phyloP scores from a whole-genome alignment of 2,113 vertebrate species.

The Pachyramphus minor region DNA sequence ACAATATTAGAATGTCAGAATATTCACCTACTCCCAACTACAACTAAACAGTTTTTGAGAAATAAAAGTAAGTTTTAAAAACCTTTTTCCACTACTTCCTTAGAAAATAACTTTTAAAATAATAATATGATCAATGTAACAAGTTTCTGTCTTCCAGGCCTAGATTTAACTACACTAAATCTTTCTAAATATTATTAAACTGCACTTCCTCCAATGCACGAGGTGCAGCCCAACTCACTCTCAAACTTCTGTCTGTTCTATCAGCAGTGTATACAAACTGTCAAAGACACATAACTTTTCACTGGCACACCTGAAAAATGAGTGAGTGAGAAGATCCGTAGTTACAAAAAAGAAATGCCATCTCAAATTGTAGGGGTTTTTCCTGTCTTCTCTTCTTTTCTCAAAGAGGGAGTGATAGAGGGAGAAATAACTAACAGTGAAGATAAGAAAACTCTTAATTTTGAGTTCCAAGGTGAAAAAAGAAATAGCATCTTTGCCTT shows the following conservation, averaged over 20 bases:
- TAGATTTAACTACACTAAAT: background rate
- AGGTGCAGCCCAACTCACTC: background rate
- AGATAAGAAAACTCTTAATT: background rate
- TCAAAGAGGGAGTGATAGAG: background rate
- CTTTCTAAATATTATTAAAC: background rate
- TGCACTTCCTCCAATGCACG: fast-evolving
- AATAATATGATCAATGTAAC: background rate
- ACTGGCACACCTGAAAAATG: background rate
- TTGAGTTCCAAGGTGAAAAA: background rate
- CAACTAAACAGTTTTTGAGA: background rate
- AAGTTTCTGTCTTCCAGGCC: background rate
- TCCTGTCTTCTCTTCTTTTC: background rate
- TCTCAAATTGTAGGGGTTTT: background rate
- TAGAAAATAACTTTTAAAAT: background rate
- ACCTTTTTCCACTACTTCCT: background rate
- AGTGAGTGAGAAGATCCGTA: background rate
- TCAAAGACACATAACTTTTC: background rate
- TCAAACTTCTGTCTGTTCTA: background rate
- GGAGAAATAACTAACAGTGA: background rate
- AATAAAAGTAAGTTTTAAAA: background rate
- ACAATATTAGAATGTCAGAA: background rate
- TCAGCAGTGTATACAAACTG: background rate
- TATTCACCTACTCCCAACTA: background rate
- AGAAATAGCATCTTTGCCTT: background rate
- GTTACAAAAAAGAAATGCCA: background rate